Conservation (phyloP, 2,113 vertebrate genomes). For the Elgaria multicarinata region DNA sequence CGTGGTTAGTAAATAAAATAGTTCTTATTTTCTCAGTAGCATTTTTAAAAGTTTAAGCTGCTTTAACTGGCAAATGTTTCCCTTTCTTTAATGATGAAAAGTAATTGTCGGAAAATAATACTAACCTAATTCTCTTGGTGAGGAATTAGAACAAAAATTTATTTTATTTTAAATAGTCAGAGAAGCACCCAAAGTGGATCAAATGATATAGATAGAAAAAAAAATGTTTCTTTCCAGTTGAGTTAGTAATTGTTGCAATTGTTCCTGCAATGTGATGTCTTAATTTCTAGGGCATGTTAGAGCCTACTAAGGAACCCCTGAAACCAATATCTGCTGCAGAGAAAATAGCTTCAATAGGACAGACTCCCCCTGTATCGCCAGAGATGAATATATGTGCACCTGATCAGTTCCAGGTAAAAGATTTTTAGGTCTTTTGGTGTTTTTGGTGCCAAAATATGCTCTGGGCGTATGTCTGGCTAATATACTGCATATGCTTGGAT, state of each 20-base stretch:
- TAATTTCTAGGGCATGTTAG: constrained; percentile 87
- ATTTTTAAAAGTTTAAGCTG: background rate
- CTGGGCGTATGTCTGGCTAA: background rate
- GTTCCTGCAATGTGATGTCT: constrained; percentile 20
- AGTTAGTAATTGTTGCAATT: background rate
- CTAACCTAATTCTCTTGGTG: background rate
- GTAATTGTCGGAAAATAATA: background rate
- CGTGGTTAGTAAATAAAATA: background rate
- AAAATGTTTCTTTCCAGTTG: background rate
- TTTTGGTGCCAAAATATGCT: background rate
- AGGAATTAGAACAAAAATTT: background rate
- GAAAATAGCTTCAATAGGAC: constrained; percentile 90
- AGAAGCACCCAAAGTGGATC: background rate
- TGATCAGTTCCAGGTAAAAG: constrained; percentile 88
- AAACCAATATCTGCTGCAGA: constrained; percentile 86
- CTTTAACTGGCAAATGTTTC: background rate
- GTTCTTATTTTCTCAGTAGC: background rate
- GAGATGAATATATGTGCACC: constrained; percentile 81
- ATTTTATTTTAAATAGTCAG: background rate
- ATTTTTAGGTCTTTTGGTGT: background rate
- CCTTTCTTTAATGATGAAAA: background rate
- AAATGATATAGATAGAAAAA: background rate
- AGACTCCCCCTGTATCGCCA: constrained; percentile 80
- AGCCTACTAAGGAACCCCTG: constrained; percentile 92
- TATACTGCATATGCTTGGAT: background rate